Base-by-base conservation (phyloP, 2,888 invertebrate species). In the Nomada goodeniana region DNA sequence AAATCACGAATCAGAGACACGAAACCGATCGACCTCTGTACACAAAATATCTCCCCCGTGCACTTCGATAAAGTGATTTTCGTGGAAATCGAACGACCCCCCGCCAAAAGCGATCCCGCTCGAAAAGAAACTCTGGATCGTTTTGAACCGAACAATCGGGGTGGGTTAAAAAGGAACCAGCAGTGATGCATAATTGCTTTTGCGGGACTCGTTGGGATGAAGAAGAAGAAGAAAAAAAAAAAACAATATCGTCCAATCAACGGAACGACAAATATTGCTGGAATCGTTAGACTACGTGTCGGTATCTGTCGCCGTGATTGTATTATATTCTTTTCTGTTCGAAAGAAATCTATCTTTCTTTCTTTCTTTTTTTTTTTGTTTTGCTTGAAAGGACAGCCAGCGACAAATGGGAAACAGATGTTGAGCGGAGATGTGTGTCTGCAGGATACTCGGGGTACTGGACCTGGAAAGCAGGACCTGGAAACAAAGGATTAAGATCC, bases 381-480 rank as follows among this genome's bases (percentile, higher is more conserved):
- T 90, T 85, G 84, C 89, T 91, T 90, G 89, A 90, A 89, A 91
- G 92, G 92, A 92, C 90, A 92, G 92, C 92, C 91, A 92, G 91
- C 91, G 91, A 90, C 91, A 89, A 88, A 88, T 80, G 57, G 78
- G 80, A 88, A 92, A 91, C 90, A 89, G 89, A 91, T 91, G 89
- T 92, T 91, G 89, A 92, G 88, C 93, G 92, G 91, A 92, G 92
- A 92, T 88, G 87, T 88, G 87, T 87, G 88, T 92, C 93, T 92
- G 93, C 93, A 93, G 93, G 93, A 93, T 92, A 89, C 92, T 92
- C 91, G 89, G 91, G 92, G 91, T 89, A 91, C 92, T 93, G 93
- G 93, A 91, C 93, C 93, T 93, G 93, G 93, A 93, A 92, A 88
- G 89, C 93, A 93, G 93, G 93, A 93, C 93, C 93, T 93, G 93